Evolutionary conservation across 2,797 vertebrate species (phyloP).

Genomic region (Anas acuta): DNA sequence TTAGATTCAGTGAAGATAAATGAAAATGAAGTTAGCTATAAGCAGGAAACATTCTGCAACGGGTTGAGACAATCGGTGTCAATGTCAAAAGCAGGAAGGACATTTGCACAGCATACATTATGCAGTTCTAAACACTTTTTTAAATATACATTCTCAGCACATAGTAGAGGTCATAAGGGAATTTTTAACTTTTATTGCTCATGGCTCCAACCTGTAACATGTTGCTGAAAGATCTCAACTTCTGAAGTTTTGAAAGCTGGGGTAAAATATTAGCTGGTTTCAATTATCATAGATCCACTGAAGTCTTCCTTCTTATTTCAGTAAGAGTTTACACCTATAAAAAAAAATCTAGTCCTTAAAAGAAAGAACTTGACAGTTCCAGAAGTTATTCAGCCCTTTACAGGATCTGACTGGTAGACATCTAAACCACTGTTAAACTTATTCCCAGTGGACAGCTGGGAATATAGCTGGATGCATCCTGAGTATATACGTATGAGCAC

Average conservation of each 20-base stretch:
- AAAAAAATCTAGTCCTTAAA: not conserved
- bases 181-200: slow-evolving; percentile 56
- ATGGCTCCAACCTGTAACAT: not conserved
- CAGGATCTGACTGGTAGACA: not conserved
- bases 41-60: not conserved
- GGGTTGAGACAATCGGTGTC: slow-evolving; percentile 21
- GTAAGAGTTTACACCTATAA: not conserved
- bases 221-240: slow-evolving; percentile 6
- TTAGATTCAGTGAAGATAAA: slow-evolving; percentile 17
- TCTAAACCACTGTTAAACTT: not conserved
- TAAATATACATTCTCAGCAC: slow-evolving; percentile 42
- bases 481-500: not conserved
- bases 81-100: slow-evolving; percentile 52
- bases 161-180: slow-evolving; percentile 20
- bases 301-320: not conserved
- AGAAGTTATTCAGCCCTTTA: not conserved
- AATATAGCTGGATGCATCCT: not conserved
- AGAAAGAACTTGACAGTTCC: not conserved
- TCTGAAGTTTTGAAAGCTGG: not conserved
- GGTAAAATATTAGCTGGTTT: not conserved
- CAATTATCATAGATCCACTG: not conserved
- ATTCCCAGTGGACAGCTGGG: not conserved
- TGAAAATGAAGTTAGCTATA: not conserved
- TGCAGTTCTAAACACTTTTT: slow-evolving; percentile 49
- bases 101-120: slow-evolving; percentile 28